phyloP scores from a whole-genome alignment of 2,888 invertebrate genomes.

The Craniophora ligustri region DNA sequence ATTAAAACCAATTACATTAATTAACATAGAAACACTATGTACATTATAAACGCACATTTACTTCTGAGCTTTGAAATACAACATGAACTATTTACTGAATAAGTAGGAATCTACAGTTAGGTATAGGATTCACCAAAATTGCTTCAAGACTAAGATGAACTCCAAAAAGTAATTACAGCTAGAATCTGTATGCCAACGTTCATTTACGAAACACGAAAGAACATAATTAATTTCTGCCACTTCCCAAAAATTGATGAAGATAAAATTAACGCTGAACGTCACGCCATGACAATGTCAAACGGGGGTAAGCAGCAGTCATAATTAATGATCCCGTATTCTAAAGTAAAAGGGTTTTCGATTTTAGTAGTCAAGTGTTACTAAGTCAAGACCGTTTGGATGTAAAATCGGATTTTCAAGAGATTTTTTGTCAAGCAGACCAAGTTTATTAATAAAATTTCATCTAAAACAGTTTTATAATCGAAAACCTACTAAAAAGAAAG shows the following conservation, averaged over 20 bases:
- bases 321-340: slow-evolving; percentile 37
- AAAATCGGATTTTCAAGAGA: not conserved
- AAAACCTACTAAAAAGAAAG: no score
- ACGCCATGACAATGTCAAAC: slow-evolving; percentile 37
- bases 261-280: slow-evolving; percentile 27
- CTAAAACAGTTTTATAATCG: no score
- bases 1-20: no score
- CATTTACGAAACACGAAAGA: not conserved
- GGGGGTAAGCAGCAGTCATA: slow-evolving; percentile 14
- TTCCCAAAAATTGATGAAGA: slow-evolving; percentile 40
- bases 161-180: not conserved
- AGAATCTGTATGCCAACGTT: not conserved
- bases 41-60: no score
- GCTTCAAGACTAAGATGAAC: not conserved
- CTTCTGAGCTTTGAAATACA: no score
- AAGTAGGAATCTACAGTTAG: no score
- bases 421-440: not conserved
- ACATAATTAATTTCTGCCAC: slow-evolving; percentile 27
- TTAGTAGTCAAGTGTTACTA: slow-evolving; percentile 4
- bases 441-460: no score
- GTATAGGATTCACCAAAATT: not conserved
- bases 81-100: no score
- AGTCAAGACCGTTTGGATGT: not conserved
- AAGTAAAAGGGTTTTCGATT: slow-evolving; percentile 7
- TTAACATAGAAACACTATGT: no score